Base-by-base conservation (phyloP, 2,797 vertebrate genomes). In the Periparus ater region DNA sequence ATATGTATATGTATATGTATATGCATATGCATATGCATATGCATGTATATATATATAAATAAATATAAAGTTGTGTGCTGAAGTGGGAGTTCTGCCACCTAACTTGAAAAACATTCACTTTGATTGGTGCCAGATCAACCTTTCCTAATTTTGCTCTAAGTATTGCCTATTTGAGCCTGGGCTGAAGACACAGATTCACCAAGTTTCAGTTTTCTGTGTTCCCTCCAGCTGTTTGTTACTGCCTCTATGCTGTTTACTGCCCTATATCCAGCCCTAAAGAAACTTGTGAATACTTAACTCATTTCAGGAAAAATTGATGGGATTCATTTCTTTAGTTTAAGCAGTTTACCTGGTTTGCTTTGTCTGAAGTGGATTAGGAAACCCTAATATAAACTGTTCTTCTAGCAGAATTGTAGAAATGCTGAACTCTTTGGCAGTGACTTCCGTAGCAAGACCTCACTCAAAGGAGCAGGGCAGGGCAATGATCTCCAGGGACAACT, bases 341-440 rank as follows among this genome's bases (percentile, higher is more conserved):
- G 45, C 34, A 27, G 54, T 85, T 91, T 65, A 89, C 79, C 79
- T 91, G 75, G 16, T 44, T 89, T 67, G n/a, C 44, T 88, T 71
- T 68, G 23, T 67, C 75, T 85, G 66, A 89, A 92, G 62, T 72
- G 54, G 61, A 72, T 71, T 86, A 94, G 88, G 95, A 95, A 96
- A 32, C 30, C 6, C 5, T 83, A 65, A 67, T 62, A 72, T 85
- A 95, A 94, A 92, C 82, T 84, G 57, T 91, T 88, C 36, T 74
- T 77, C 42, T 32, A 48, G 82, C 27, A 89, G 57, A 88, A 72
- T 4, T 72, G 45, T 61, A 89, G 88, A 89, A 91, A 87, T 25
- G 19, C 51, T 63, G 58, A 81, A 60, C 67, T 63, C 72, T 72
- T 74, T 7, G 9, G 45, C 68, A 53, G 29, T 34, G 42, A 40